Base-by-base conservation (phyloP, 2,888 invertebrate species). In the Leucophora obtusa region DNA sequence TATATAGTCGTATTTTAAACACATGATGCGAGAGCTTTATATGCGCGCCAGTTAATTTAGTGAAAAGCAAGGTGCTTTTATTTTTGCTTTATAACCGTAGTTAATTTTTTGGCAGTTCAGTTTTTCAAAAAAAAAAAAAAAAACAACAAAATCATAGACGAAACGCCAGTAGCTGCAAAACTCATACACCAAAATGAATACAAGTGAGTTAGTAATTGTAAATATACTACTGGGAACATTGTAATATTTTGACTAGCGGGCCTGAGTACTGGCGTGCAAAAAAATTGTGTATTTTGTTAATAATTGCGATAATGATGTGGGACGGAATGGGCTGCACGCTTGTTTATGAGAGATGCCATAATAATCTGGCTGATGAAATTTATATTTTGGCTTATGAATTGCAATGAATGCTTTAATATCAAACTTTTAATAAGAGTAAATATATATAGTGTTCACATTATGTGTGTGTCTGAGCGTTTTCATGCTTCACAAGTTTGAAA, bases 81-180 rank as follows among this genome's bases (percentile, higher is more conserved):
- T 82, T 84, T 82, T 83, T 80, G 76, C 80, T 86, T 84, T 85
- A 85, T 85, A 79, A 66, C 83, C 85, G 84, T 84, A 86, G 86
- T 87, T 87, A 86, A 86, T 86, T 86, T 28, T 87, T 85, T 83
- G 85, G 82, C 83, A 85, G 72, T 33, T 66, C 71, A 74, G 73
- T 47, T 47, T 47, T 38, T 47, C 43, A 47, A n/a, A 47, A 38
- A 38, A 38, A 11, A 1, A 11, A 9, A 7, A 38, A 38, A 38
- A 35, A 35, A 35, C 4, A 35, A 7, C 8, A 35, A 14, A n/a
- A 3, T 47, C 43, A 47, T 47, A 47, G 43, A 47, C n/a, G 43
- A 47, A n/a, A 47, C n/a, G 43, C 43, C n/a, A n/a, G 43, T 14
- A n/a, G 43, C 14, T 1, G 14, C n/a, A 47, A 47, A 47, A 47